These are phyloP conservation scores for Charaxes varanes DNA, from an alignment of 1,140 invertebrate genomes.

Conservation along the genomic window DNA sequence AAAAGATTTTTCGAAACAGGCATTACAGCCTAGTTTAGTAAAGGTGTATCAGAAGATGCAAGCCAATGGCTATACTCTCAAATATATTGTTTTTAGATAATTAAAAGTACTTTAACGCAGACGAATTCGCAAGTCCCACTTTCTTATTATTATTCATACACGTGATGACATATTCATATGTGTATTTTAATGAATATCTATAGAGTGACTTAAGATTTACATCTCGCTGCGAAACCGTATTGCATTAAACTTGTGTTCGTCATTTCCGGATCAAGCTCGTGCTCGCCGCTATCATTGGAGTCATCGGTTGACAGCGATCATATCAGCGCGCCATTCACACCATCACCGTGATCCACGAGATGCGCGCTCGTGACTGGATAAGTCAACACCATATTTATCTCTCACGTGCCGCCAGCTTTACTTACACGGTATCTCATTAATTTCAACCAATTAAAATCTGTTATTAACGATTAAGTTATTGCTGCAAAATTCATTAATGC, in stretches of 20 bases:
- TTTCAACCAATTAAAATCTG: constrained; percentile 31
- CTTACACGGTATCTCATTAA: constrained; percentile 23
- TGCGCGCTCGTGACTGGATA: constrained; percentile 19
- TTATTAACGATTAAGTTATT: constrained; percentile 23
- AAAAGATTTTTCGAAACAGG: too few relatives aligned
- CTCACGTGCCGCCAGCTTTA: constrained; percentile 14
- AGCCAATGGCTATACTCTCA: not conserved
- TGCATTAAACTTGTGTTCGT: constrained; percentile 29
- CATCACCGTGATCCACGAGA: constrained; percentile 25
- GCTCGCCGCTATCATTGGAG: constrained; percentile 21
- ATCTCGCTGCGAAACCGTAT: constrained; percentile 41
- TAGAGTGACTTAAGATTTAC: too few relatives aligned
- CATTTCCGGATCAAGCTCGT: constrained; percentile 32
- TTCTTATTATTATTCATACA: too few relatives aligned
- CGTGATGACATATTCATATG: too few relatives aligned
- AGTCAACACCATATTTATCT: constrained; percentile 21
- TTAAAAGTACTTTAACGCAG: too few relatives aligned
- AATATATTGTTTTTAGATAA: too few relatives aligned
- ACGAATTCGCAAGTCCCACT: too few relatives aligned
- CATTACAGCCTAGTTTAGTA: not conserved
- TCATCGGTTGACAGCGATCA: constrained; percentile 30
- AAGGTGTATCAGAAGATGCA: not conserved
- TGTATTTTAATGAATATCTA: not conserved
- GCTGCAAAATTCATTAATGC: constrained; percentile 16
- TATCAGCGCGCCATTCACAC: constrained; percentile 39